Percentiles rank a stretch among this genome's conserved stretches.
Conservation (phyloP, 35 echinoderm and acorn worm species). For the Lytechinus variegatus region DNA sequence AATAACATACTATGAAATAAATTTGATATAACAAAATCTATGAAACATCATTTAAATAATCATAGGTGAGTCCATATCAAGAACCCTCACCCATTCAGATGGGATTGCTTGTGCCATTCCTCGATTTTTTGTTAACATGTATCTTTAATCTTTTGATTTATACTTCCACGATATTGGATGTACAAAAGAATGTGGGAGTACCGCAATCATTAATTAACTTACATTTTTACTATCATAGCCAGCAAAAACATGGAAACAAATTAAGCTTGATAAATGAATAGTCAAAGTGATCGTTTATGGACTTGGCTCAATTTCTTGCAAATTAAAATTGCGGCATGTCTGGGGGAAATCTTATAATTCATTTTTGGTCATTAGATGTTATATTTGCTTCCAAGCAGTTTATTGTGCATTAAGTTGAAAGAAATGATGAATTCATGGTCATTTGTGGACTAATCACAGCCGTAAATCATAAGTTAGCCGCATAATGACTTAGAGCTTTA, state of each 20-base stretch:
- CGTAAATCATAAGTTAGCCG: background rate
- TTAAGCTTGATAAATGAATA: conserved; percentile 15
- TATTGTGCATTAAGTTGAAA: conserved; percentile 22
- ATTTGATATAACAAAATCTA: too few species aligned
- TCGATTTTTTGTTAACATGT: background rate
- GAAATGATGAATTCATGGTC: conserved; percentile 6
- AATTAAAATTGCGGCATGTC: background rate
- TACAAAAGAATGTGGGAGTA: background rate
- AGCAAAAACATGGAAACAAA: background rate
- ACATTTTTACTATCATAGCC: background rate
- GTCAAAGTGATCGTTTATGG: background rate
- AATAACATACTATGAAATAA: too few species aligned
- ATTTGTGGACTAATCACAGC: background rate
- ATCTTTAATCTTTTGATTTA: background rate
- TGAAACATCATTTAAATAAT: too few species aligned
- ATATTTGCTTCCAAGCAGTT: background rate
- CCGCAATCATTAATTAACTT: conserved; percentile 2
- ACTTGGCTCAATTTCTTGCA: background rate
- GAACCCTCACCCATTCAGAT: too few species aligned
- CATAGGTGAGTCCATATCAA: too few species aligned
- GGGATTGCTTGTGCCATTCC: background rate
- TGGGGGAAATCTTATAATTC: background rate
- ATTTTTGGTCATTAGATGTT: conserved; percentile 9
- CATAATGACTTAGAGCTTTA: conserved; percentile 20
- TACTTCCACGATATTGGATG: background rate